Base-by-base conservation (phyloP, 2,113 vertebrate genomes). In the Trichechus manatus region DNA sequence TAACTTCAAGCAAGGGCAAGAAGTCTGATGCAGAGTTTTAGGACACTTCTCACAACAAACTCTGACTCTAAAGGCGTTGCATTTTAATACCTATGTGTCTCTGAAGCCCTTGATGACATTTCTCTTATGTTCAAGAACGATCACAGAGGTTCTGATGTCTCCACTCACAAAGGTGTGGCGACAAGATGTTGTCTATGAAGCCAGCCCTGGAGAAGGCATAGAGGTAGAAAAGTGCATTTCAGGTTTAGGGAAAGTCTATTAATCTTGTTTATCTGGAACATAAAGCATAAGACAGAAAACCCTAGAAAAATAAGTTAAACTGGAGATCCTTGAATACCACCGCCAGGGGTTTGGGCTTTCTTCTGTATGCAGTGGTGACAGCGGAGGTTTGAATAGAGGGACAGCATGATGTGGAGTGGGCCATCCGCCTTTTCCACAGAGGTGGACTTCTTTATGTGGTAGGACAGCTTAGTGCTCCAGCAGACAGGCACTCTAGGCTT, bases 191-290 rank as follows among this genome's bases (percentile, higher is more conserved):
- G 22, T 3, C 44, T 13, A 36, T 59, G 47, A 92, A 36, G n/a
- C 17, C 2, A 2, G 68, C 31, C 11, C 19, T 39, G 42, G 77
- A 4, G 70, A 70, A 89, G 22, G 8, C 36, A 14, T 8, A 23
- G 56, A 96, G 77, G 23, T 31, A 39, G 63, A 61, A 86, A 93
- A 70, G 56, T 13, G 29, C 1, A n/a, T 42, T 80, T 95, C 50
- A 56, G n/a, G 50, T 56, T 92, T 53, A 31, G 39, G 56, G 61
- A 36, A n/a, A 88, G 23, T 10, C 53, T 39, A 50, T 92, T 66
- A 63, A 81, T 61, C 25, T 47, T 78, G 15, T 92, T 95, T 82
- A 63, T 94, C 56, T 86, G 79, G 50, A 82, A 63, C 5, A 56
- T 53, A 64, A 94, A 42, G 50, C 14, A 4, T 10, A 85, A 82